Percentiles rank a stretch among this genome's conserved stretches.
Evolutionary conservation across 2,888 invertebrate species (phyloP).

Genomic region (Pollenia amentaria): DNA sequence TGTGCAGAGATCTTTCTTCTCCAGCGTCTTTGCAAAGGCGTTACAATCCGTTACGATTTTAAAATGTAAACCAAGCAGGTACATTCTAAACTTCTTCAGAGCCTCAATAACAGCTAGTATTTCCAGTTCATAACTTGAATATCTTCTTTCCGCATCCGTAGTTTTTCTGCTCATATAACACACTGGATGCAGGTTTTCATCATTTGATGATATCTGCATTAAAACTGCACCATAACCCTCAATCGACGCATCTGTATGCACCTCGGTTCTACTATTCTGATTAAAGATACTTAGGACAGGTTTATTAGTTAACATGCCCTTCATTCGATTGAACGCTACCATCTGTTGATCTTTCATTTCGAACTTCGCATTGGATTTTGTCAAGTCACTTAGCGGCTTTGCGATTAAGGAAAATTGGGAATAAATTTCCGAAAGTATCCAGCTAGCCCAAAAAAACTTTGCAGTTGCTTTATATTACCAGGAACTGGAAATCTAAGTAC

Average conservation of each 20-base stretch:
- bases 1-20: constrained; percentile 68
- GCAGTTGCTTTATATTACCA: constrained; percentile 20
- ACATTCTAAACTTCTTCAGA: constrained; percentile 75
- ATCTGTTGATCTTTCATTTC: constrained; percentile 3
- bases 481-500: constrained; percentile 54
- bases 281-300: constrained; percentile 71
- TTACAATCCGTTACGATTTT: constrained; percentile 65
- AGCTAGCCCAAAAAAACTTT: constrained; percentile 56
- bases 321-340: constrained; percentile 71
- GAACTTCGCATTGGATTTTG: constrained; percentile 14
- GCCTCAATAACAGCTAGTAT: too few species aligned
- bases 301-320: constrained; percentile 54
- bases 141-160: constrained; percentile 52
- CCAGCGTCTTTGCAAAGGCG: constrained; percentile 67
- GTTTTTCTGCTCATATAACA: constrained; percentile 73
- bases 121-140: constrained; percentile 75
- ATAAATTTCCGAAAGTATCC: constrained; percentile 65
- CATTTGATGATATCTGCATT: constrained; percentile 58
- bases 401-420: constrained; percentile 33
- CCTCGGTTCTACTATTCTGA: constrained; percentile 55
- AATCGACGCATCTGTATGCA: constrained; percentile 59
- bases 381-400: constrained; percentile 41
- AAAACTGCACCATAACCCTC: constrained; percentile 72
- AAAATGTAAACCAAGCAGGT: constrained; percentile 71
- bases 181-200: constrained; percentile 65